Conservation (phyloP, 2,113 vertebrate species). For the Larimichthys crocea region DNA sequence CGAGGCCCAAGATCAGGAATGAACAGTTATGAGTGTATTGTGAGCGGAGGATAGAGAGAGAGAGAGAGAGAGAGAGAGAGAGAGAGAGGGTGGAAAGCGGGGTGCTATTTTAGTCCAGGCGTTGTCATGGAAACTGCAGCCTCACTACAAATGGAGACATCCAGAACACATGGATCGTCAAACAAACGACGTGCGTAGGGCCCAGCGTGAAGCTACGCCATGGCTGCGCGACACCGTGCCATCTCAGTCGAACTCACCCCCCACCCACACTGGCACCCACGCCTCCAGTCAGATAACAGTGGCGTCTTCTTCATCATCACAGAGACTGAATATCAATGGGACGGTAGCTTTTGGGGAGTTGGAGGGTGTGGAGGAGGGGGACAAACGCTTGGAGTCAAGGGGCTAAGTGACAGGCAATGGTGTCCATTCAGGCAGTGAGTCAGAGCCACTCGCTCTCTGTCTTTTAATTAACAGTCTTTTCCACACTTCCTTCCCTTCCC, state of each 20-base stretch:
- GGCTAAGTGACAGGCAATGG: conserved; percentile 69
- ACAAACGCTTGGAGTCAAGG: conserved; percentile 52
- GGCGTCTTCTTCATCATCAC: conserved; percentile 56
- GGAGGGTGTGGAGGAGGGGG: conserved; percentile 30
- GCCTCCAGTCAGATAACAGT: conserved; percentile 46
- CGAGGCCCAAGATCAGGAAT: conserved; percentile 66
- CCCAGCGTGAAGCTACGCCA: conserved; percentile 59
- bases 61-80: conserved; percentile 39
- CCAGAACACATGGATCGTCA: conserved; percentile 81
- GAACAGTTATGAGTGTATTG: conserved; percentile 71
- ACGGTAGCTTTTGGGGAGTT: conserved; percentile 37
- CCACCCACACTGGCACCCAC: conserved; percentile 39
- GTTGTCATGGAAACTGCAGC: conserved; percentile 88
- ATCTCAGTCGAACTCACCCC: conserved; percentile 53
- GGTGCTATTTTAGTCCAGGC: conserved; percentile 84
- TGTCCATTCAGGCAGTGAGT: conserved; percentile 69
- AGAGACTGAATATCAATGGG: conserved; percentile 72
- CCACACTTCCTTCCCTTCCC: conserved; percentile 42
- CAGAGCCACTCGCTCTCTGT: conserved; percentile 52
- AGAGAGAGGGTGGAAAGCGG: conserved; percentile 45
- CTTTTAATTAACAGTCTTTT: conserved; percentile 77
- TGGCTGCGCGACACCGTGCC: conserved; percentile 58
- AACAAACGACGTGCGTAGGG: conserved; percentile 75
- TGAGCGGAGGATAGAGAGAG: conserved; percentile 35
- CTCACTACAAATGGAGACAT: conserved; percentile 86